Conservation (phyloP, 2,888 invertebrate species). For the Lissocephala sabroskyi region DNA sequence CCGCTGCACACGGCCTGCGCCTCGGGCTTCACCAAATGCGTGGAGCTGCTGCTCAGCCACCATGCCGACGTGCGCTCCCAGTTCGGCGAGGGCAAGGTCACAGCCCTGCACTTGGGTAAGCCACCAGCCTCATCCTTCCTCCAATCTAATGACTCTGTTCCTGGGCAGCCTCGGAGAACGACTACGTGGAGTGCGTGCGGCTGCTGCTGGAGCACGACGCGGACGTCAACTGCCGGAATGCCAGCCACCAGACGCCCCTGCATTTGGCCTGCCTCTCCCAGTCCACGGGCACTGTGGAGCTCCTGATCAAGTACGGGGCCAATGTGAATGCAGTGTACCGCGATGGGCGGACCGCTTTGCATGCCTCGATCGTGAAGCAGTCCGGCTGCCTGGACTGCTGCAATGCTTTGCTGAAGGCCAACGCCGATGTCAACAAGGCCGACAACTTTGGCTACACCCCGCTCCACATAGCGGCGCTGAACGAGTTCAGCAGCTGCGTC, state of each 20-base stretch:
- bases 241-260: constrained; percentile 85
- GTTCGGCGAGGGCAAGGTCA: constrained; percentile 80
- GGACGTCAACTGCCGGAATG: constrained; percentile 82
- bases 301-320: constrained; percentile 79
- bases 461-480: constrained; percentile 86
- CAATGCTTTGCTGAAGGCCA: constrained; percentile 77
- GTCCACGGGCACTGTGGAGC: constrained; percentile 83
- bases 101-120: constrained; percentile 83
- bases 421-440: constrained; percentile 82
- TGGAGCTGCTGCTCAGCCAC: constrained; percentile 81
- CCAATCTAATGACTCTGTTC: not conserved
- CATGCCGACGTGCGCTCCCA: constrained; percentile 88
- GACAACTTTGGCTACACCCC: constrained; percentile 90
- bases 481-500: constrained; percentile 85
- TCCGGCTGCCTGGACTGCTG: constrained; percentile 80
- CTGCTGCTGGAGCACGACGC: constrained; percentile 84
- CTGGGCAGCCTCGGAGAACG: constrained; percentile 84
- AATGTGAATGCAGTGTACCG: constrained; percentile 79
- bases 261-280: constrained; percentile 89
- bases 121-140: not conserved
- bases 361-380: constrained; percentile 86
- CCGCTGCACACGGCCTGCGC: constrained; percentile 87
- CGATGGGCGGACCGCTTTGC: constrained; percentile 85
- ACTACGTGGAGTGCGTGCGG: constrained; percentile 83
- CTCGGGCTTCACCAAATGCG: constrained; percentile 80